These are phyloP conservation scores for Mythimna vitellina DNA, from an alignment of 2,888 invertebrate species.

Conservation along the genomic window DNA sequence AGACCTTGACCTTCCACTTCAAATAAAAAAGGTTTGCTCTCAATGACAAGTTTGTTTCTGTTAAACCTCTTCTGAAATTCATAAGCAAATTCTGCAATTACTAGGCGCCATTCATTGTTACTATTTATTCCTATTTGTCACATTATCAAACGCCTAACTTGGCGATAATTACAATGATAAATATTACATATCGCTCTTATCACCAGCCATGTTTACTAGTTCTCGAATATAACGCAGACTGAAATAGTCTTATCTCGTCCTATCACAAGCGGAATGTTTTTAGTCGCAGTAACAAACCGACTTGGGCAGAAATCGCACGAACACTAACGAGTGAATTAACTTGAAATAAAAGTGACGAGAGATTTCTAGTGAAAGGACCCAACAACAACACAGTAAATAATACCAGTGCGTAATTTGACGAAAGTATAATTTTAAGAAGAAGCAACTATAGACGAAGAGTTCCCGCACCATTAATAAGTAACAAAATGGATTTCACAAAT, in stretches of 20 bases:
- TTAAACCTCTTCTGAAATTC: background rate
- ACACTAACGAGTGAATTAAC: background rate
- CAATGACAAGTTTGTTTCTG: background rate
- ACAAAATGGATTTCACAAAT: slow-evolving; percentile 73
- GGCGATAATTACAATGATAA: slow-evolving; percentile 34
- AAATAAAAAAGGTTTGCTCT: background rate
- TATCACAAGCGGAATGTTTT: slow-evolving; percentile 28
- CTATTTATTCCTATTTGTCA: slow-evolving; percentile 23
- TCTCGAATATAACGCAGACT: slow-evolving; percentile 24
- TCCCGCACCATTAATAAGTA: background rate
- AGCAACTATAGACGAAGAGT: background rate
- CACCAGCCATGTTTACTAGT: slow-evolving; percentile 41
- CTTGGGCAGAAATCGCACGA: slow-evolving; percentile 2
- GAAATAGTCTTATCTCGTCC: slow-evolving; percentile 40
- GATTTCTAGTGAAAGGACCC: background rate
- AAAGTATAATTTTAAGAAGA: background rate
- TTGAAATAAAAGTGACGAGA: background rate
- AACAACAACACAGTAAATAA: background rate
- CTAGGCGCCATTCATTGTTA: background rate
- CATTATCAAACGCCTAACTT: slow-evolving; percentile 18
- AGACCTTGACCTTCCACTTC: too few species aligned
- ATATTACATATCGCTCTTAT: slow-evolving; percentile 28
- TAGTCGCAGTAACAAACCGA: slow-evolving; percentile 26
- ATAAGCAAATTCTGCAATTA: background rate
- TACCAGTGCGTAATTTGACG: background rate